A percentile compares a stretch with the other conserved stretches of the same genome.
Conservation (phyloP, 2,113 vertebrate species). For the Trogon surrucura region DNA sequence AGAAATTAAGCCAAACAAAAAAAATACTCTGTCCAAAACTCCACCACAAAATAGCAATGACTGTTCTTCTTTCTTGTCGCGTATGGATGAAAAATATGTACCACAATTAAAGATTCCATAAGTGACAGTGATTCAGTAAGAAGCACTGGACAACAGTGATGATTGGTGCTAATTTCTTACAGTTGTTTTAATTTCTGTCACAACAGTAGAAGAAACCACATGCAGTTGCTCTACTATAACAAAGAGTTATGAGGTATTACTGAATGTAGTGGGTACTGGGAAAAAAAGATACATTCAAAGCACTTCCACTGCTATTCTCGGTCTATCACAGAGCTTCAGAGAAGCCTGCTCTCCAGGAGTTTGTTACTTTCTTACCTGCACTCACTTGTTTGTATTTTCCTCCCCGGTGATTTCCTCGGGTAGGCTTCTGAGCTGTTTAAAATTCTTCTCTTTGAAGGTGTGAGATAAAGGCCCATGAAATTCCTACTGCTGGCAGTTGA, state of each 20-base stretch:
- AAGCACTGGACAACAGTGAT: neutral
- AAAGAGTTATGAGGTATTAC: neutral
- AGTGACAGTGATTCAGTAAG: slow-evolving; percentile 20
- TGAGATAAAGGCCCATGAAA: neutral
- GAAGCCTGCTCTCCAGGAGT: neutral
- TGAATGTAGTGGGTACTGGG: neutral
- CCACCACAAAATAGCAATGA: neutral
- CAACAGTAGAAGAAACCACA: neutral
- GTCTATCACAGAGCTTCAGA: neutral
- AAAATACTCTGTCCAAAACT: neutral
- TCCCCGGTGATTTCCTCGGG: neutral
- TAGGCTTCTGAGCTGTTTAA: neutral
- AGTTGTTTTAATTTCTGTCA: slow-evolving; percentile 11
- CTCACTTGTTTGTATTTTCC: neutral
- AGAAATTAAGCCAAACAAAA: neutral
- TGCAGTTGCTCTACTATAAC: neutral
- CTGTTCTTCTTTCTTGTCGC: neutral
- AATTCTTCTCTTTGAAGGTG: neutral
- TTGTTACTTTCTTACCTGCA: neutral
- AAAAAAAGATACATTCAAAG: neutral
- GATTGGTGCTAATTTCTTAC: slow-evolving; percentile 9
- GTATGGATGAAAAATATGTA: neutral
- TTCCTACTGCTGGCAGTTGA: neutral
- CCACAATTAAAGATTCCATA: slow-evolving; percentile 24
- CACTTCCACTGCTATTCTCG: neutral